phyloP scores from a whole-genome alignment of 2,797 vertebrate genomes.

The Corythornis leucogaster region DNA sequence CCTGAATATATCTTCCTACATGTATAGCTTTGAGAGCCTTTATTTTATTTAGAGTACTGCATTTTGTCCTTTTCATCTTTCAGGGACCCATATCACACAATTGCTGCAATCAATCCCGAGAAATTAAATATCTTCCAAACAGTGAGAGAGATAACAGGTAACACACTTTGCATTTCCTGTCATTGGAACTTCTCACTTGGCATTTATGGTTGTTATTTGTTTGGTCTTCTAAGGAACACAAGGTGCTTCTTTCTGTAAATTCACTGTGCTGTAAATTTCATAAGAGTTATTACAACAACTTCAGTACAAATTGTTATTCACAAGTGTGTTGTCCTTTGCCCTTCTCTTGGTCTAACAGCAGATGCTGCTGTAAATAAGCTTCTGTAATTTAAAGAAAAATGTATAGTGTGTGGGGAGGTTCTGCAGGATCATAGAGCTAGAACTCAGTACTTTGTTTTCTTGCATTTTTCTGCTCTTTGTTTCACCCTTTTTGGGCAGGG shows the following conservation, averaged over 20 bases:
- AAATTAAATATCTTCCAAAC: slow-evolving; percentile 92
- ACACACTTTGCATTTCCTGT: neutral
- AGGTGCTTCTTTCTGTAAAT: neutral
- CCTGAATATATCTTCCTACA: neutral
- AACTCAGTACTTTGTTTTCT: neutral
- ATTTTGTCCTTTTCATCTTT: slow-evolving; percentile 39
- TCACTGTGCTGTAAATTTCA: too few relatives aligned
- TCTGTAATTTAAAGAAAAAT: neutral
- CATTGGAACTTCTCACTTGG: neutral
- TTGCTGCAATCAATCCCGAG: slow-evolving; percentile 92
- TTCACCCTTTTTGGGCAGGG: fast-evolving
- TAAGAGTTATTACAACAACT: neutral
- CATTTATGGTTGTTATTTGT: neutral
- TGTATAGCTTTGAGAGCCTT: neutral
- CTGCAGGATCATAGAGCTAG: neutral
- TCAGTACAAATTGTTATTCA: neutral
- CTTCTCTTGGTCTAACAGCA: neutral
- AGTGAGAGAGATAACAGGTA: slow-evolving; percentile 97
- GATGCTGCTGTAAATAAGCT: neutral
- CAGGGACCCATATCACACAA: slow-evolving; percentile 95
- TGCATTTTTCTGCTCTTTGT: neutral
- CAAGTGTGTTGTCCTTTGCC: neutral
- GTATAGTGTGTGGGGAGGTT: neutral
- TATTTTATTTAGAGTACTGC: neutral
- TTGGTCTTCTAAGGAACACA: neutral